Percentiles rank a stretch among this genome's conserved stretches.
phyloP scores from a whole-genome alignment of 2,797 vertebrate genomes.

The Rachycentron canadum region DNA sequence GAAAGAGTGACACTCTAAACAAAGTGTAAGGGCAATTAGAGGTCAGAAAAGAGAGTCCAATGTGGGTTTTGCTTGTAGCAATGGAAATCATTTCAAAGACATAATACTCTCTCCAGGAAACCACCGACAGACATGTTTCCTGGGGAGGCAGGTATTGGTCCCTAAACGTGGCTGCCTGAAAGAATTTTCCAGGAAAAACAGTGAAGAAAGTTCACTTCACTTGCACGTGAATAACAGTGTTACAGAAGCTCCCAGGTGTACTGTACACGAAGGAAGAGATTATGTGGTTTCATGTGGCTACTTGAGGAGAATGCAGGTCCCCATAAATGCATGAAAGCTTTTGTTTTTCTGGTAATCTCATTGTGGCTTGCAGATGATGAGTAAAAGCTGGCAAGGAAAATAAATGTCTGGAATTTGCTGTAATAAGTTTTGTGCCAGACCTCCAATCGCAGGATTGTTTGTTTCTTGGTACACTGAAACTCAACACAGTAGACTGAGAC shows the following conservation, averaged over 20 bases:
- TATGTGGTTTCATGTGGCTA: constrained; percentile 41
- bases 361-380: constrained; percentile 69
- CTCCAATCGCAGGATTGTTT: constrained; percentile 75
- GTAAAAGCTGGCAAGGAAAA: constrained; percentile 66
- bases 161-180: constrained; percentile 45
- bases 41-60: constrained; percentile 63
- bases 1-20: constrained; percentile 70
- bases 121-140: constrained; percentile 59
- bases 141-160: constrained; percentile 63
- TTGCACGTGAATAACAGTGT: constrained; percentile 39
- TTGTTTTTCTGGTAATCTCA: constrained; percentile 69
- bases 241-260: constrained; percentile 39
- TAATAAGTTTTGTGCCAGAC: constrained; percentile 67
- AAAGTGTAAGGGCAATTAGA: constrained; percentile 68
- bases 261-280: constrained; percentile 33
- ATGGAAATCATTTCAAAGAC: constrained; percentile 70
- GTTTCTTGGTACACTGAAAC: constrained; percentile 70
- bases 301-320: constrained; percentile 41
- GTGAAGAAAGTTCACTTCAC: constrained; percentile 36
- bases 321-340: constrained; percentile 56
- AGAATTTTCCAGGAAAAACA: constrained; percentile 63
- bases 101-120: constrained; percentile 66
- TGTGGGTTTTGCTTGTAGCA: constrained; percentile 65
- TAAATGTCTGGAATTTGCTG: constrained; percentile 64
- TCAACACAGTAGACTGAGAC: constrained; percentile 71